Base-by-base conservation (phyloP, 1,140 invertebrate species). In the Drosophila baimaii region DNA sequence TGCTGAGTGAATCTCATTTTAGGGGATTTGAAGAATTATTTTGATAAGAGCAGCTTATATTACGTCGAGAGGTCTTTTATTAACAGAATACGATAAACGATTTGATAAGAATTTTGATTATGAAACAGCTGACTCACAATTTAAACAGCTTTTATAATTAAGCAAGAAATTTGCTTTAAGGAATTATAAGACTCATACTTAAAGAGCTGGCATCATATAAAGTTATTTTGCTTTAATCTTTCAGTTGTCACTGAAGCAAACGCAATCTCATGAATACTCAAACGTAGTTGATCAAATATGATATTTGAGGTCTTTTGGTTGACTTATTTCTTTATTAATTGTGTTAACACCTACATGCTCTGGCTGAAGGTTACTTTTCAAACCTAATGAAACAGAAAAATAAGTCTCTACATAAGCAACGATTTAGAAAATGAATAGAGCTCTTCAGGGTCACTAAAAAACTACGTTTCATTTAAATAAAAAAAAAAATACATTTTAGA, bases 11-110 rank as follows among this genome's bases (percentile, higher is more conserved):
- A 29, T n/a, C 54, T 39, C 15, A 37, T 10, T 23, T n/a, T 9
- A 15, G 13, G 44, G 31, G 63, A 17, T 55, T 41, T 35, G 4
- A 9, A 21, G 12, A 37, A 39, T n/a, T 68, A 55, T 37, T 35
- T 31, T 69, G 31, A 68, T 70, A 68, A 61, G 44, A 47, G 2
- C 6, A 37, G 29, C 10, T n/a, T 21, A 19, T 39, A 25, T 29
- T 65, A 21, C 12, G 27, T 15, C n/a, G n/a, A 9, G 5, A 6
- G 10, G 15, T 13, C 0, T 23, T 57, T 29, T 27, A 58, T 15
- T 23, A 47, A 5, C 25, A 9, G 6, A 33, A n/a, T 3, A 49
- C 17, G 7, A 52, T 12, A 4, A 35, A 4, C 13, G 4, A 35
- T 21, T 31, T 33, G 29, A 52, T 33, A 52, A 52, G n/a, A 31